A percentile compares a stretch with the other conserved stretches of the same genome.
Conservation (phyloP, 2,113 vertebrate species). For the Baryphthengus martii region DNA sequence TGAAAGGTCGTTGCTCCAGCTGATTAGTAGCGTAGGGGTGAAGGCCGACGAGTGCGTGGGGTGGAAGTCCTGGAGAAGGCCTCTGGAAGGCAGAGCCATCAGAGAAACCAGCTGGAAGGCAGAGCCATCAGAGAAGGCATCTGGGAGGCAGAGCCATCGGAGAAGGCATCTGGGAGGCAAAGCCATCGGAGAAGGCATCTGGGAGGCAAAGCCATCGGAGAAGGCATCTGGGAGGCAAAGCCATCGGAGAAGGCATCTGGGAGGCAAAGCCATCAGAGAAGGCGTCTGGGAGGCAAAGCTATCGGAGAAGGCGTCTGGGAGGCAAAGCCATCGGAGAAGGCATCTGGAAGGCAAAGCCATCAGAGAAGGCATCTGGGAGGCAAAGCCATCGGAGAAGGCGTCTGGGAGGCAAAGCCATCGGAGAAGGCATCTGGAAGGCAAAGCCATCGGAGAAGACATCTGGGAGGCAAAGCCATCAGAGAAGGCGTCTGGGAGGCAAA, state of each 20-base stretch:
- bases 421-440: neutral
- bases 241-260: neutral
- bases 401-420: neutral
- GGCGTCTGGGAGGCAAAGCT: neutral
- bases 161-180: neutral
- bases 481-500: neutral
- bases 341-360: neutral
- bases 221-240: neutral
- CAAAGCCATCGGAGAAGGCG: neutral
- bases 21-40: rapidly evolving
- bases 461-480: neutral
- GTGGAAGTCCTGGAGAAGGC: too few species aligned
- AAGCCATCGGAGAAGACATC: neutral
- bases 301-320: neutral
- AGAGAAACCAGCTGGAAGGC: neutral
- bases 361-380: neutral
- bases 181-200: neutral
- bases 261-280: neutral
- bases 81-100: neutral
- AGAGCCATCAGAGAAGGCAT: neutral
- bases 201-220: neutral
- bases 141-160: neutral
- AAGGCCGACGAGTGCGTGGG: neutral
- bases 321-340: neutral
- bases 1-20: neutral